A percentile compares a stretch with the other conserved stretches of the same genome.
phyloP scores from a whole-genome alignment of 2,113 vertebrate genomes.

The Petrocephalus microphthalmus region DNA sequence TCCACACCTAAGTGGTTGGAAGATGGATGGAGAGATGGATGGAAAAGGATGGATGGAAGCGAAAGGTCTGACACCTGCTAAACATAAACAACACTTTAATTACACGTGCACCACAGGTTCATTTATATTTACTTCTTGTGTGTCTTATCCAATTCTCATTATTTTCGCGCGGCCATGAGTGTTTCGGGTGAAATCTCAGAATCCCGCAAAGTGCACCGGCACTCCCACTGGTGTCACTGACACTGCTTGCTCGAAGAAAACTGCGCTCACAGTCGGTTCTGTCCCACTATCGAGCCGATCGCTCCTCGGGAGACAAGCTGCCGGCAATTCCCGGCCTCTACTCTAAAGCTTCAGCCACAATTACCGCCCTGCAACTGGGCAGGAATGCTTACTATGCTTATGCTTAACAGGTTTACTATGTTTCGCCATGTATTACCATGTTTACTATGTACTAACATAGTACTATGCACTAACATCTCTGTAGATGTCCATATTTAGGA shows the following conservation, averaged over 20 bases:
- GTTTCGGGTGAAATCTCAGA: neutral
- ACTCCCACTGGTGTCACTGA: neutral
- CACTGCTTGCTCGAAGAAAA: neutral
- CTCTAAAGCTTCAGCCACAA: neutral
- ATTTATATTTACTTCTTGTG: neutral
- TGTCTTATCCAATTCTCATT: neutral
- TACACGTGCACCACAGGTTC: neutral
- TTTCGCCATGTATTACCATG: no score
- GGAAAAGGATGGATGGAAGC: neutral
- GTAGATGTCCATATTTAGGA: no score
- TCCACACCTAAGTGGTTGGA: neutral
- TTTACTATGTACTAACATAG: neutral
- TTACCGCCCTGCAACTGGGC: neutral
- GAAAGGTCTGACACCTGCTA: neutral
- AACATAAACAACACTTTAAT: neutral
- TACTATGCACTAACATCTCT: no score
- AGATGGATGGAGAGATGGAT: neutral
- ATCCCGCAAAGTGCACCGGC: neutral
- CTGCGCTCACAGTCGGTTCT: neutral
- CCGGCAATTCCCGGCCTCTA: neutral
- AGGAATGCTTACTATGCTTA: neutral
- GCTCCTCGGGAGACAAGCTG: neutral
- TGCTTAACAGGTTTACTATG: neutral
- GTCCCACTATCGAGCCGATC: neutral
- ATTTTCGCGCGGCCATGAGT: neutral